phyloP scores from a whole-genome alignment of 2,113 vertebrate genomes.

The Saiga tatarica region DNA sequence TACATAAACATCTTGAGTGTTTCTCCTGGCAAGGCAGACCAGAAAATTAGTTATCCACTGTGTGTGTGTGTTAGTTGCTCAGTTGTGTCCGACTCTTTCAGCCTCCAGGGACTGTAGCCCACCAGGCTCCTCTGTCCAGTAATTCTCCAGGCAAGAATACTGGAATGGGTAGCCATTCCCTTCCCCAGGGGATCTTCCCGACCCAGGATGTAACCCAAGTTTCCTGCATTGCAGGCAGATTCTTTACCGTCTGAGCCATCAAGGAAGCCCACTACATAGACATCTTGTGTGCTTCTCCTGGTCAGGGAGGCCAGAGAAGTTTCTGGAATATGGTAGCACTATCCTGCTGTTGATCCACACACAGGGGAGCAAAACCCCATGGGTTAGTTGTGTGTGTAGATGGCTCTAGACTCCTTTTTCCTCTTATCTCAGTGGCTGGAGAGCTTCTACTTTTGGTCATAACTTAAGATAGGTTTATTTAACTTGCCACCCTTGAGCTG shows the following conservation, averaged over 20 bases:
- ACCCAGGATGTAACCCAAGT: neutral
- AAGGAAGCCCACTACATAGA: neutral
- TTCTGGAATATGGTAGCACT: neutral
- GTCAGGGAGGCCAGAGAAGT: accelerated
- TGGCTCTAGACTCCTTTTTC: neutral
- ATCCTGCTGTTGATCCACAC: neutral
- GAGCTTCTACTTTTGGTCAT: neutral
- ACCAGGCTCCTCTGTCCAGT: neutral
- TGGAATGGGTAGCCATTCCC: neutral
- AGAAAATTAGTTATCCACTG: neutral
- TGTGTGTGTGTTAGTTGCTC: neutral
- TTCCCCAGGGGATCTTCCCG: neutral
- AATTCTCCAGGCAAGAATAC: neutral
- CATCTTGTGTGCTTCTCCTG: neutral
- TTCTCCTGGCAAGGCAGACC: accelerated
- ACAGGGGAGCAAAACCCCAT: accelerated
- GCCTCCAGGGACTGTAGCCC: neutral
- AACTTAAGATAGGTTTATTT: neutral
- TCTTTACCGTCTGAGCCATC: neutral
- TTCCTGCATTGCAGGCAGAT: neutral
- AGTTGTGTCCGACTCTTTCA: neutral
- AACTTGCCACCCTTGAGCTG: neutral
- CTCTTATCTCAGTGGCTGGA: neutral
- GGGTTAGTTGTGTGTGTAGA: neutral
- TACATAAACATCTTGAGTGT: neutral